Conservation (phyloP, 2,888 invertebrate genomes). For the Dusona sp. region DNA sequence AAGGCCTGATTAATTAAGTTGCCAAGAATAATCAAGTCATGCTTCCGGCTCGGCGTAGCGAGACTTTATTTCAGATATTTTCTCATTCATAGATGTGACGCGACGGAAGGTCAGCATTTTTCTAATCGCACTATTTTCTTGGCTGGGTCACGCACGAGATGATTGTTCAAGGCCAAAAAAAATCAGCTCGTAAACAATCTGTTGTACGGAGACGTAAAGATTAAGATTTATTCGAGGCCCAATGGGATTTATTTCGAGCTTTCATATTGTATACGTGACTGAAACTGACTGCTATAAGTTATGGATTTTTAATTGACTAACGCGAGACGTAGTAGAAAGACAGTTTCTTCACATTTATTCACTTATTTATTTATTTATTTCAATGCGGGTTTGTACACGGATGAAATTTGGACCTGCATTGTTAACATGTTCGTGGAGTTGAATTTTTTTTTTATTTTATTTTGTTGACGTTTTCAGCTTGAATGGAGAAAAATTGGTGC, state of each 20-base stretch:
- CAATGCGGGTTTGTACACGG: conserved; percentile 35
- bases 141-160: conserved; percentile 31
- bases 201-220: conserved; percentile 1
- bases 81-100: background rate
- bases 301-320: conserved; percentile 64
- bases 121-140: conserved; percentile 12
- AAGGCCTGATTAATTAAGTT: conserved; percentile 37
- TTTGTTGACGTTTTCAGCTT: background rate
- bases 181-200: conserved; percentile 2
- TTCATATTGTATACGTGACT: conserved; percentile 4
- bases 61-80: background rate
- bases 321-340: conserved; percentile 24
- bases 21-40: conserved; percentile 35
- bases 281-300: conserved; percentile 44
- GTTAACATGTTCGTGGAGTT: background rate
- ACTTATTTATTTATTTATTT: background rate
- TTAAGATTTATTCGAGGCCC: conserved; percentile 46
- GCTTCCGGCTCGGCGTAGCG: conserved; percentile 2
- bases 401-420: conserved; percentile 31
- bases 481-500: conserved; percentile 65
- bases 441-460: background rate
- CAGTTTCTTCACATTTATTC: background rate
- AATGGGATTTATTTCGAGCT: background rate
- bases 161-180: conserved; percentile 6
- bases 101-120: background rate